phyloP scores from a whole-genome alignment of 2,797 vertebrate genomes.

The Sphenodon punctatus region DNA sequence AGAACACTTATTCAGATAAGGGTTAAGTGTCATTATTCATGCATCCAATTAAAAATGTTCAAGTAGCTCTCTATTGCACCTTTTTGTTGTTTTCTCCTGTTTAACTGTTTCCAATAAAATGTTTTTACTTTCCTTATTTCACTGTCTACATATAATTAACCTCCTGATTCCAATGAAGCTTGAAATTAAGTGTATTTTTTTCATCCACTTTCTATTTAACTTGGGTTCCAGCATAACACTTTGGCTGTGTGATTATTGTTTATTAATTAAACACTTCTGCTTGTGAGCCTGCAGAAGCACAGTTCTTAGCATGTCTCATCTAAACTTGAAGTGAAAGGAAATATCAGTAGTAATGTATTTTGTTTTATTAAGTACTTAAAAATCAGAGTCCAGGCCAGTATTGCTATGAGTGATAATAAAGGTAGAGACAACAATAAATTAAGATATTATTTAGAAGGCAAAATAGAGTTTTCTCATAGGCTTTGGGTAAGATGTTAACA shows the following conservation, averaged over 20 bases:
- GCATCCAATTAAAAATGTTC: background rate
- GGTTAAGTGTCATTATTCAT: background rate
- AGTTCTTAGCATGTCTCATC: background rate
- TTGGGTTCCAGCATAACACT: background rate
- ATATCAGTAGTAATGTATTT: background rate
- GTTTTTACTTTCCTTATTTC: background rate
- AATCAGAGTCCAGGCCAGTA: background rate
- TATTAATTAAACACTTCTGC: background rate
- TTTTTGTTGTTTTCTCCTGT: background rate
- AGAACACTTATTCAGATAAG: background rate
- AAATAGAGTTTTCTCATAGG: background rate
- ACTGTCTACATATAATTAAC: conserved; percentile 1
- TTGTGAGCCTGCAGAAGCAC: background rate
- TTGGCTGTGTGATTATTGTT: background rate
- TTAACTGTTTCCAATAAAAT: background rate
- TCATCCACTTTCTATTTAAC: background rate
- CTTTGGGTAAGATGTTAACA: background rate
- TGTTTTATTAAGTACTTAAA: background rate
- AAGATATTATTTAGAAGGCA: background rate
- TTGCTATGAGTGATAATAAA: no score
- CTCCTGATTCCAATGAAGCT: background rate
- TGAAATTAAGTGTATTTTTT: conserved; percentile 5
- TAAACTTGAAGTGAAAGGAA: background rate
- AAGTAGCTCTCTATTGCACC: background rate
- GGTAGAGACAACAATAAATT: background rate